Percentiles rank a stretch among this genome's conserved stretches.
Evolutionary conservation across 2,888 invertebrate genomes (phyloP).

Genomic region (Ophion ventricosus): DNA sequence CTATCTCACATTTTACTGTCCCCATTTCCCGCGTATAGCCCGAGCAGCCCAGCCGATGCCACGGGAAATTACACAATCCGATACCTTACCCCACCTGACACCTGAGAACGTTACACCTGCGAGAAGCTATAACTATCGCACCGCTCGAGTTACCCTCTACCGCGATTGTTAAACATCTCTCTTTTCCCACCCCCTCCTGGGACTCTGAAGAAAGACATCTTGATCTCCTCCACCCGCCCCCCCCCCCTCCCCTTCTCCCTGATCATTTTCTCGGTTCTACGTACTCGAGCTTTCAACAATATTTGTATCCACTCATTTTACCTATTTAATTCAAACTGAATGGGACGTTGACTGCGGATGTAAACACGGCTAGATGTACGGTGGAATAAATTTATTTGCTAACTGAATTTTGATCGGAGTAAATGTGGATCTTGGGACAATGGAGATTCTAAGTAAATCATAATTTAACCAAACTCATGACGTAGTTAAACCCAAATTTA

Average conservation of each 20-base stretch:
- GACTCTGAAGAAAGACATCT: background rate
- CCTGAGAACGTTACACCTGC: constrained; percentile 63
- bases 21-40: constrained; percentile 1
- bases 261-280: background rate
- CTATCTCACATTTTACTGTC: constrained; percentile 4
- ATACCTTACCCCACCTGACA: constrained; percentile 65
- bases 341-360: too few relatives aligned
- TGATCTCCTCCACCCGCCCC: too few relatives aligned
- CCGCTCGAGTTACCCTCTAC: constrained; percentile 25
- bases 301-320: too few relatives aligned
- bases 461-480: too few relatives aligned
- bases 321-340: too few relatives aligned
- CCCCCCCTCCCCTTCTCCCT: background rate
- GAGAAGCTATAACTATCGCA: constrained; percentile 26
- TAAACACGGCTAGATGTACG: too few relatives aligned
- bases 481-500: too few relatives aligned
- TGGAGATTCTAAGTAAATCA: too few relatives aligned
- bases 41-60: constrained; percentile 50
- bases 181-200: constrained; percentile 11
- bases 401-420: too few relatives aligned
- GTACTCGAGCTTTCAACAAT: too few relatives aligned
- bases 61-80: constrained; percentile 68
- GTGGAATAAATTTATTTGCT: too few relatives aligned
- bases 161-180: constrained; percentile 67
- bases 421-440: too few relatives aligned